Base-by-base conservation (phyloP, 2,797 vertebrate species). In the Schizothorax lantsangensis region DNA sequence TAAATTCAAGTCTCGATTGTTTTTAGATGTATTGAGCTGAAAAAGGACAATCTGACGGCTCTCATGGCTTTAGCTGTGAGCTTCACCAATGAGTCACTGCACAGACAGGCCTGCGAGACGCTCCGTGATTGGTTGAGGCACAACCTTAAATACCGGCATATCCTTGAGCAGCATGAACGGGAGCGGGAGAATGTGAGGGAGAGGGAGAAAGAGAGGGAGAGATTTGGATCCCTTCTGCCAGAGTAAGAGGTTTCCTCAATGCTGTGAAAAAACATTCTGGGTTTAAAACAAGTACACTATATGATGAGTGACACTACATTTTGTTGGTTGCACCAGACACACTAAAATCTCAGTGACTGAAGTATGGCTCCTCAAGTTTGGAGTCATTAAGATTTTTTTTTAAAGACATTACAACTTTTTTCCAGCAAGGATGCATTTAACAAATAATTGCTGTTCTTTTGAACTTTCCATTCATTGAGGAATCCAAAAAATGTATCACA, bases 1-100 rank as follows among this genome's bases (percentile, higher is more conserved):
- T 81, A 12, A 19, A 38, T 14, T 74, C 4, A 80, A 36, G 26
- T 80, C 62, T 54, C 23, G 43, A 30, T 54, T 78, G 66, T 77
- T 81, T 40, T 87, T 86, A 99, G 98, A 91, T 99, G 98, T 91
- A 95, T 99, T 92, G 97, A 98, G 86, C 93, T 99, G 90, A 96
- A 98, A 93, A 97, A 97, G 4, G 97, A 97, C 90, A 99, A 99
- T 92, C 95, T 97, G 88, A 97, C 96, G 0, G 97, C 97, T 0
- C 96, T 99, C 84, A 99, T 98, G 98, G 97, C 98, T 0, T 90
- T 99, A 90, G 98, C 98, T 0, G 98, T 99, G 84, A 99, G 98
- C 90, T 99, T 99, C 91, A 99, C 98, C 81, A 99, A 99, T 0
- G 98, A 99, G 88, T 99, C 98, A 5, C 92, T 99, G 91, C 98